Conservation (phyloP, 2,113 vertebrate genomes). For the Origma solitaria region DNA sequence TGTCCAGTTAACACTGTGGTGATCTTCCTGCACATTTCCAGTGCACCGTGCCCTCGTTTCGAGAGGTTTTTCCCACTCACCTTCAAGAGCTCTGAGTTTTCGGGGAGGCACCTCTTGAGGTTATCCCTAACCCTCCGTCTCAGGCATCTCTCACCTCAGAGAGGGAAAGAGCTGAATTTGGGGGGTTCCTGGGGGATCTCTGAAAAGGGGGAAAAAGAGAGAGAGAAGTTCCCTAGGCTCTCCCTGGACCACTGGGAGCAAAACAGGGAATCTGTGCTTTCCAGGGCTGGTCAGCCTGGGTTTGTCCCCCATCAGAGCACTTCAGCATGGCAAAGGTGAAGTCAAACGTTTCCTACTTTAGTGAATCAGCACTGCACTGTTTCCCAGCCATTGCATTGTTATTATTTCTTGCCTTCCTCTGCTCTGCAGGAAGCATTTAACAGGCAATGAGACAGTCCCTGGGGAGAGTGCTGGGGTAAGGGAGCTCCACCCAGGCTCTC, state of each 20-base stretch:
- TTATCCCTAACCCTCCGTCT: background rate
- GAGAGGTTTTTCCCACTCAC: background rate
- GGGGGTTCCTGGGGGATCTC: background rate
- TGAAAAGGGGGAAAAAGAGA: background rate
- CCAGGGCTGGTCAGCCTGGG: background rate
- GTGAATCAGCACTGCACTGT: background rate
- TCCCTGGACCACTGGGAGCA: background rate
- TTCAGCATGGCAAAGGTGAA: background rate
- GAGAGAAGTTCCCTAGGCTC: background rate
- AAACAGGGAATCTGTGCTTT: background rate
- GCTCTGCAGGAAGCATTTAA: background rate
- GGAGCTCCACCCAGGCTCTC: background rate
- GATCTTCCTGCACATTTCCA: background rate
- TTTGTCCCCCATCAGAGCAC: background rate
- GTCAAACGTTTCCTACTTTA: background rate
- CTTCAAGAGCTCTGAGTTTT: background rate
- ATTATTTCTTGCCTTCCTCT: background rate
- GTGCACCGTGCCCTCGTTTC: background rate
- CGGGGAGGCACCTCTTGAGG: background rate
- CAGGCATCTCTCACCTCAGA: background rate
- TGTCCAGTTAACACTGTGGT: background rate
- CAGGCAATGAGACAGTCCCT: background rate
- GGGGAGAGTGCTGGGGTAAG: accelerated
- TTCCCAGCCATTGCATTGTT: background rate
- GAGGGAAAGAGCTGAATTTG: background rate